phyloP scores from a whole-genome alignment of 2,888 invertebrate genomes.

The Sipha maydis region DNA sequence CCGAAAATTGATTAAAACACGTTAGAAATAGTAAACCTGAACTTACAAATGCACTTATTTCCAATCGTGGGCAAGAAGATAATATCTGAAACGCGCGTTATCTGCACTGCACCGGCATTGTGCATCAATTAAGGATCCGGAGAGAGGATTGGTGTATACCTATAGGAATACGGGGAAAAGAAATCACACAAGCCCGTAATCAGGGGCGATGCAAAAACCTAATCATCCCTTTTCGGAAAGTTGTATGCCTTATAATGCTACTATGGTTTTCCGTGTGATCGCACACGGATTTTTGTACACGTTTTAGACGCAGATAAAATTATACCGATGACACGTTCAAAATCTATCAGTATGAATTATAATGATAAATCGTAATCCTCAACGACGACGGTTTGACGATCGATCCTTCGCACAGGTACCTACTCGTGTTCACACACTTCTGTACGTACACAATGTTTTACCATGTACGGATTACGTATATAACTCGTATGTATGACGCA shows the following conservation, averaged over 20 bases:
- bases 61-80: not conserved
- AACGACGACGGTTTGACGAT: slow-evolving; percentile 7
- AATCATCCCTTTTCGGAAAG: slow-evolving; percentile 43
- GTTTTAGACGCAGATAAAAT: slow-evolving; percentile 27
- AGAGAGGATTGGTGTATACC: no score
- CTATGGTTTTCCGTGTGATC: no score
- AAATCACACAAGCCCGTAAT: slow-evolving; percentile 20
- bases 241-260: no score
- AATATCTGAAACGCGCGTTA: no score
- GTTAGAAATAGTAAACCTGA: not conserved
- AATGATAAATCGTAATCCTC: slow-evolving; percentile 39
- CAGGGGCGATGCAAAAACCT: slow-evolving; percentile 43
- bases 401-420: slow-evolving; percentile 1
- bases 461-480: not conserved
- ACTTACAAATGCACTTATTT: not conserved
- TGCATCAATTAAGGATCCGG: no score
- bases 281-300: no score
- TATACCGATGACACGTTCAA: not conserved
- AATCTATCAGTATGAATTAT: not conserved
- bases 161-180: not conserved
- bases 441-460: not conserved
- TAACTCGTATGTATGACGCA: not conserved
- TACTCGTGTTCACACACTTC: not conserved
- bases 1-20: slow-evolving; percentile 48
- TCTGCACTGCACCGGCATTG: no score